Evolutionary conservation across 2,888 invertebrate genomes (phyloP).

Genomic region (Gortyna flavago): DNA sequence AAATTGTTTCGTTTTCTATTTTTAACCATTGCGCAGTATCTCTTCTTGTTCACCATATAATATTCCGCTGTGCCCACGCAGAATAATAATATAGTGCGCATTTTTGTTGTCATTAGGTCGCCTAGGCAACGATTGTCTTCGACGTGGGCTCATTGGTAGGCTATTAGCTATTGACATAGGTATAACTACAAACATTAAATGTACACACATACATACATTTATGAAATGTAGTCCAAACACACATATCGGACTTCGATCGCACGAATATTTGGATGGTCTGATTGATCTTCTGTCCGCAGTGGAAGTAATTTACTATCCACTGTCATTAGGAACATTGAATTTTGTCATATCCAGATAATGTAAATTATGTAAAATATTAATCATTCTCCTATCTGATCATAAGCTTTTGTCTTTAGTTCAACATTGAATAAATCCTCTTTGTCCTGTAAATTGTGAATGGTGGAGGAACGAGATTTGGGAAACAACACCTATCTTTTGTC

Average conservation of each 20-base stretch:
- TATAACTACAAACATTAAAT: conserved; percentile 77
- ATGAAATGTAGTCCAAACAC: conserved; percentile 77
- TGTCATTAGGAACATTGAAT: conserved; percentile 57
- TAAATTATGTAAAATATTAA: conserved; percentile 6
- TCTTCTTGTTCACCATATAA: conserved; percentile 42
- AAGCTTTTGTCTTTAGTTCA: background rate
- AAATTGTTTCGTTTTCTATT: background rate
- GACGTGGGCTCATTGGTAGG: conserved; percentile 79
- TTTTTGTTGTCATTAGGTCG: conserved; percentile 83
- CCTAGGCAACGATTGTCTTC: conserved; percentile 86
- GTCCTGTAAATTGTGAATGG: background rate
- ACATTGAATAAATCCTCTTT: background rate
- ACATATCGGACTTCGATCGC: conserved; percentile 78
- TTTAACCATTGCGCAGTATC: background rate
- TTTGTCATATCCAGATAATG: conserved; percentile 35
- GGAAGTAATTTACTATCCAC: conserved; percentile 69
- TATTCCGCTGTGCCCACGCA: conserved; percentile 21
- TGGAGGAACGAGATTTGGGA: background rate
- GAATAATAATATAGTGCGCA: conserved; percentile 65
- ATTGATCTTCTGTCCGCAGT: conserved; percentile 74
- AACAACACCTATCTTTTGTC: background rate
- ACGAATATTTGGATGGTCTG: conserved; percentile 76
- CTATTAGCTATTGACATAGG: conserved; percentile 88
- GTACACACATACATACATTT: conserved; percentile 68
- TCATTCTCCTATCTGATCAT: background rate